Evolutionary conservation across 2,113 vertebrate species (phyloP).

Genomic region (Engraulis encrasicolus): DNA sequence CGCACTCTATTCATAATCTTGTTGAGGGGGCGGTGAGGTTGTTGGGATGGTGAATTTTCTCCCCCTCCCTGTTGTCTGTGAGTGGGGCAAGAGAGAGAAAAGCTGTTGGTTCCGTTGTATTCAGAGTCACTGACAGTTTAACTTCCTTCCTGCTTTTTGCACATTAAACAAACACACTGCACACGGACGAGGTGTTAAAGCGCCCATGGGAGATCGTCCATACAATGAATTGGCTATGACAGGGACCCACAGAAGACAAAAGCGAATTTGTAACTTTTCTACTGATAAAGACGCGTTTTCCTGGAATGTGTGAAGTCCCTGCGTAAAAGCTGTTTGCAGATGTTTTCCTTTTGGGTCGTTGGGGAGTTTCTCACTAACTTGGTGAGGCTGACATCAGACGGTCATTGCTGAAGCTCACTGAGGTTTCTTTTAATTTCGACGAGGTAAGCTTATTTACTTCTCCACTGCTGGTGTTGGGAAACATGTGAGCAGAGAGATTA

Average conservation of each 20-base stretch:
- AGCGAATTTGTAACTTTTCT: neutral
- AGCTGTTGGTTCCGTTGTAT: constrained; percentile 52
- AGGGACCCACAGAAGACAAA: neutral
- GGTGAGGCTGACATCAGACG: neutral
- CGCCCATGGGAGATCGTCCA: constrained; percentile 11
- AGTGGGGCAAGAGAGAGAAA: constrained; percentile 38
- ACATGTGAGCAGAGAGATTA: too few relatives aligned
- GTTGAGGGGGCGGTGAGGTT: neutral
- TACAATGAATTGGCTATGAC: neutral
- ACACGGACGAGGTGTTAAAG: constrained; percentile 34
- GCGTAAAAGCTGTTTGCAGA: neutral
- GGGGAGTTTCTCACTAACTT: neutral
- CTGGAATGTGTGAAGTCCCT: neutral
- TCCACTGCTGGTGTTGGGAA: too few relatives aligned
- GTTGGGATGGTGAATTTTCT: neutral
- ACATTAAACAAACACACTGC: constrained; percentile 54
- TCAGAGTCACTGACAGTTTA: constrained; percentile 50
- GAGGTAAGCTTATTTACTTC: too few relatives aligned
- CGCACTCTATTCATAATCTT: constrained; percentile 16
- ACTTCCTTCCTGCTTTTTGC: constrained; percentile 66
- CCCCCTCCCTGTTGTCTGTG: constrained; percentile 41
- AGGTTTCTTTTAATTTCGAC: neutral
- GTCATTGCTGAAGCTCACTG: neutral
- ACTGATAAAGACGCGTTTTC: neutral
- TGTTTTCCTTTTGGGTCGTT: constrained; percentile 5